phyloP scores from a whole-genome alignment of 2,888 invertebrate species.

The Drosophila robusta region DNA sequence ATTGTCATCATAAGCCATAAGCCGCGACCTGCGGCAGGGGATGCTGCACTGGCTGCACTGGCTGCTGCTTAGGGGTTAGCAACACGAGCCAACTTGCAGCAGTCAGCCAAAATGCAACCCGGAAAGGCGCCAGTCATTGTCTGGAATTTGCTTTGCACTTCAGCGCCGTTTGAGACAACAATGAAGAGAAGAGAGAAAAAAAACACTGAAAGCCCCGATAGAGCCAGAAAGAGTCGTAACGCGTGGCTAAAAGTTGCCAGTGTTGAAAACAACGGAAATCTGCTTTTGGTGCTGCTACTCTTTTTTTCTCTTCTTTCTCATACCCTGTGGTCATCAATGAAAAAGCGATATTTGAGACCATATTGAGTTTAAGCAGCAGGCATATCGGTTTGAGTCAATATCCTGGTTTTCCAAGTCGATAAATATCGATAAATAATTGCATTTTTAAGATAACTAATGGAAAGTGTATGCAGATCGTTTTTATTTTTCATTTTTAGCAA shows the following conservation, averaged over 20 bases:
- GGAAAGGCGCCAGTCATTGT: conserved; percentile 68
- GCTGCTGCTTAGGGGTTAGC: conserved; percentile 44
- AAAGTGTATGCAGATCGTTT: no score
- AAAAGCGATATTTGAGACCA: neutral
- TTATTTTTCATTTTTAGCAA: no score
- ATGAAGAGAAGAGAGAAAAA: conserved; percentile 20
- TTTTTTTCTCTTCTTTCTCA: neutral
- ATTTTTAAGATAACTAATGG: no score
- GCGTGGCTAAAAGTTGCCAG: conserved; percentile 37
- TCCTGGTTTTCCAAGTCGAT: no score
- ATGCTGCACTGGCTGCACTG: conserved; percentile 17
- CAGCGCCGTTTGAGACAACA: conserved; percentile 68
- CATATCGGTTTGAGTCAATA: no score
- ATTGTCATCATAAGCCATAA: conserved; percentile 66
- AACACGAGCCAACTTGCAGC: conserved; percentile 33
- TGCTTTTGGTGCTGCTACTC: conserved; percentile 17
- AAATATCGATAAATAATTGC: no score
- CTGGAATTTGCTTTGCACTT: conserved; percentile 76
- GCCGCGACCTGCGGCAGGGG: conserved; percentile 7
- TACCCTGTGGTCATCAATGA: conserved; percentile 1
- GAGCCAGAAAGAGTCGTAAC: conserved; percentile 9
- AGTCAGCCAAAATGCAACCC: conserved; percentile 44
- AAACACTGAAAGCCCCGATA: conserved; percentile 11
- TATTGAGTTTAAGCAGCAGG: no score
- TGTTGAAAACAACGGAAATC: conserved; percentile 48